A percentile compares a stretch with the other conserved stretches of the same genome.
Conservation (phyloP, 2,888 invertebrate species). For the Timandra comae region DNA sequence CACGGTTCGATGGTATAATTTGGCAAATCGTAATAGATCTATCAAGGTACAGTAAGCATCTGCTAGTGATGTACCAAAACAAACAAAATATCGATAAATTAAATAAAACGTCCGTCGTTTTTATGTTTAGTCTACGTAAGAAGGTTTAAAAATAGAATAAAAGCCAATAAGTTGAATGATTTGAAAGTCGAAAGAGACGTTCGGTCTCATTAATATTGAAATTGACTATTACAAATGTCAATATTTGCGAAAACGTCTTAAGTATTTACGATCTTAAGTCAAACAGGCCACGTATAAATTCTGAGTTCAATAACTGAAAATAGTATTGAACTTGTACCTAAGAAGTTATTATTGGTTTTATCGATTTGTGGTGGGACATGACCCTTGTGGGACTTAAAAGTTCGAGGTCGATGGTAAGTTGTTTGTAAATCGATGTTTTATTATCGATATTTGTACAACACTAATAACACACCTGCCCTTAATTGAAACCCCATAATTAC, state of each 20-base stretch:
- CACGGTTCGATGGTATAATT: slow-evolving; percentile 18
- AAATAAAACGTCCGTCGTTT: no score
- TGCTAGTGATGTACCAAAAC: slow-evolving; percentile 10
- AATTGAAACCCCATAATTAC: slow-evolving; percentile 35
- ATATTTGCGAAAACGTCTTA: no score
- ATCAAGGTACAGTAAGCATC: slow-evolving; percentile 27
- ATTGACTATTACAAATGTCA: no score
- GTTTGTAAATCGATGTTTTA: slow-evolving; percentile 8
- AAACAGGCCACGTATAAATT: no score
- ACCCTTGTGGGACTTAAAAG: slow-evolving; percentile 1
- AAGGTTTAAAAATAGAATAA: no score
- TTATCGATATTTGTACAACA: slow-evolving; percentile 12
- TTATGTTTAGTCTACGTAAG: no score
- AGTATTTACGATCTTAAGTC: no score
- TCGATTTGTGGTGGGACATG: not conserved
- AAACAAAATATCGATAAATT: no score
- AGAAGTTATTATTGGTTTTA: not conserved
- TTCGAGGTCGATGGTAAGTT: not conserved
- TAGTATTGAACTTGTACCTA: not conserved
- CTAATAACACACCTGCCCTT: slow-evolving; percentile 19
- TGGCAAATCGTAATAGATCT: slow-evolving; percentile 24
- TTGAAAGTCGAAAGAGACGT: no score
- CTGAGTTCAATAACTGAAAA: no score
- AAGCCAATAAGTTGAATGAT: no score
- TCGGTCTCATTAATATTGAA: no score